Base-by-base conservation (phyloP, 2,888 invertebrate species). In the Epirrhoe tristata region DNA sequence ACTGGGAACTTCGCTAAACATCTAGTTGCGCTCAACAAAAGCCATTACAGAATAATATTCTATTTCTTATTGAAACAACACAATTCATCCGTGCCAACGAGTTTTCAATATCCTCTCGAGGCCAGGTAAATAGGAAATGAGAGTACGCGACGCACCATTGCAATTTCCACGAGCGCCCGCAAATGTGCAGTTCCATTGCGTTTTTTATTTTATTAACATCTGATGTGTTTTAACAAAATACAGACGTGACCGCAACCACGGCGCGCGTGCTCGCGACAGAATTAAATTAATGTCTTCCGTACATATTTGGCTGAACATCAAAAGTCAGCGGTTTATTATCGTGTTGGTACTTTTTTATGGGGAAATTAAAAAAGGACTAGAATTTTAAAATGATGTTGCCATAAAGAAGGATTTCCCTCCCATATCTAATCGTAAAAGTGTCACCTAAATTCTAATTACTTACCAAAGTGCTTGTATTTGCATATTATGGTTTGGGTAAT, bases 251-350 rank as follows among this genome's bases (percentile, higher is more conserved):
- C 72, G 56, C 67, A 62, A 72, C 72, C 70, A 58, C 68, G 17
- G 60, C 16, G 62, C 73, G 65, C 56, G 36, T 74, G 74, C 60
- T 63, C 59, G 57, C 57, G 74, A 70, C 74, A 69, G 66, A 57
- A 58, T 66, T 63, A 63, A 67, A 71, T 66, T 69, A 69, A 71
- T 71, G 70, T 58, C 61, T 66, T 64, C 55, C 58, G 36, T 69
- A 63, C 67, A 66, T 69, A 71, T 74, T 73, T 74, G 73, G 73
- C 74, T 70, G 71, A 58, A 63, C 69, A 69, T 70, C 73, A 71
- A 74, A 63, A 67, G 65, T 69, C 66, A 64, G 69, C 66, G 56
- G 53, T 74, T 68, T 71, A 67, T 67, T 69, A 68, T 63, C 58
- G 53, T 62, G 58, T 56, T 60, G 61, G 68, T 61, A 60, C 58